Percentiles rank a stretch among this genome's conserved stretches.
These are phyloP conservation scores for Leiothrix lutea DNA, from an alignment of 2,113 vertebrate genomes.

Conservation along the genomic window DNA sequence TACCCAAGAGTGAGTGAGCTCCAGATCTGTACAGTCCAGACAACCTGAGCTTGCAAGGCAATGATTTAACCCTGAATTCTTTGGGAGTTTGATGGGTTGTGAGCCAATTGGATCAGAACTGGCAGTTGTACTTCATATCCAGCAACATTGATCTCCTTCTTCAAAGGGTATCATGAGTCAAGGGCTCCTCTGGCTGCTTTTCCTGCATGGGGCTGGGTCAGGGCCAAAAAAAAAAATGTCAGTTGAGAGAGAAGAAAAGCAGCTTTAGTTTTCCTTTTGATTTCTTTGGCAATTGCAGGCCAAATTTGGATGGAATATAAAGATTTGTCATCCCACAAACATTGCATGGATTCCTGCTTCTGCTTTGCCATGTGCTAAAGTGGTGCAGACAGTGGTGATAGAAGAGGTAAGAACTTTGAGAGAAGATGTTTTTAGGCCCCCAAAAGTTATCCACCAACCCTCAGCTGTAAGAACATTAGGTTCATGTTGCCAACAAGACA, in stretches of 20 bases:
- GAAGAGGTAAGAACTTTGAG: not conserved
- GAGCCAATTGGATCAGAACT: not conserved
- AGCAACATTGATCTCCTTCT: not conserved
- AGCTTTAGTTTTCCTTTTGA: not conserved
- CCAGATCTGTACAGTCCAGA: not conserved
- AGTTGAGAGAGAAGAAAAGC: not conserved
- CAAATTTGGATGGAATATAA: not conserved
- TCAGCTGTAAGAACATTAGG: not conserved
- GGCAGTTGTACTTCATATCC: not conserved
- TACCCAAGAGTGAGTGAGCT: not conserved
- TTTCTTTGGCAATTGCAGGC: not conserved
- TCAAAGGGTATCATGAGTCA: not conserved
- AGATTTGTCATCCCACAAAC: not conserved
- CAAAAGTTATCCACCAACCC: not conserved
- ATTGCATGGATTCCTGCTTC: not conserved
- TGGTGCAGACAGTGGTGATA: rapidly evolving
- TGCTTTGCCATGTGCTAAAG: not conserved
- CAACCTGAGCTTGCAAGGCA: not conserved
- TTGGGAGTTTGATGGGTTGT: not conserved
- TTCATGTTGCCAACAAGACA: not conserved
- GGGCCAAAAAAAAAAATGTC: not conserved
- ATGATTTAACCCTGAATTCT: not conserved
- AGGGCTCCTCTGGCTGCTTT: not conserved
- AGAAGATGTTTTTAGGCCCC: not conserved
- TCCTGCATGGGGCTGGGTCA: not conserved